These are phyloP conservation scores for Drepana arcuata DNA, from an alignment of 1,140 invertebrate genomes.

Conservation along the genomic window DNA sequence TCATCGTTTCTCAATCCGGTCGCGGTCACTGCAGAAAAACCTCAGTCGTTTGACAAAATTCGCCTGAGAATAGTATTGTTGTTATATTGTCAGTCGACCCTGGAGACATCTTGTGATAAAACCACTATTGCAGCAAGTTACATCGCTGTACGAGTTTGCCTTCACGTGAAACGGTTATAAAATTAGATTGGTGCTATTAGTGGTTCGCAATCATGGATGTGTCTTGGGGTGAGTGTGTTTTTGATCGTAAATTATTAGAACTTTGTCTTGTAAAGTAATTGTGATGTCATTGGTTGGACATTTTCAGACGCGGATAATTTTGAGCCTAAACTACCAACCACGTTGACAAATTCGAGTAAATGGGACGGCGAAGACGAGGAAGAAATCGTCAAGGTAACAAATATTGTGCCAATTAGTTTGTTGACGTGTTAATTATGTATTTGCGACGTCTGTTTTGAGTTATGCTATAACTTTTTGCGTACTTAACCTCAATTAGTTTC, in stretches of 20 bases:
- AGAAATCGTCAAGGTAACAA: constrained; percentile 84
- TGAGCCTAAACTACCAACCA: constrained; percentile 67
- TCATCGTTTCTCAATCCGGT: constrained; percentile 52
- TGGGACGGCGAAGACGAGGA: constrained; percentile 93
- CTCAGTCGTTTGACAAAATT: constrained; percentile 66
- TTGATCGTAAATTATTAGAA: constrained; percentile 14
- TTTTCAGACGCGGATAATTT: constrained; percentile 70
- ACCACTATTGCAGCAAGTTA: constrained; percentile 41
- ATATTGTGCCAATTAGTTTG: constrained; percentile 36
- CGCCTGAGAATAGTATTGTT: constrained; percentile 53
- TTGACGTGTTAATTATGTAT: constrained; percentile 5
- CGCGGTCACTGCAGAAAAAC: constrained; percentile 62
- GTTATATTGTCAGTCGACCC: constrained; percentile 50
- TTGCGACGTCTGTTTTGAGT: not conserved
- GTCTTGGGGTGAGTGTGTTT: constrained; percentile 61
- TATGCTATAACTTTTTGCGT: constrained; percentile 11
- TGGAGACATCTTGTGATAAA: constrained; percentile 70
- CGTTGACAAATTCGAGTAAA: constrained; percentile 76
- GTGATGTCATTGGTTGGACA: constrained; percentile 28
- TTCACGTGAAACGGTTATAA: constrained; percentile 60
- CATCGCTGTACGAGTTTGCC: constrained; percentile 50
- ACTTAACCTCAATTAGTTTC: constrained; percentile 53
- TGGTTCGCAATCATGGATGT: constrained; percentile 59
- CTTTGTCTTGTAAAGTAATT: constrained; percentile 9
- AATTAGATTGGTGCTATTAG: constrained; percentile 51